Evolutionary conservation across 2,113 vertebrate genomes (phyloP), one percentile per base, ranked within the genome.

Genomic region (Megaleporinus macrocephalus): DNA sequence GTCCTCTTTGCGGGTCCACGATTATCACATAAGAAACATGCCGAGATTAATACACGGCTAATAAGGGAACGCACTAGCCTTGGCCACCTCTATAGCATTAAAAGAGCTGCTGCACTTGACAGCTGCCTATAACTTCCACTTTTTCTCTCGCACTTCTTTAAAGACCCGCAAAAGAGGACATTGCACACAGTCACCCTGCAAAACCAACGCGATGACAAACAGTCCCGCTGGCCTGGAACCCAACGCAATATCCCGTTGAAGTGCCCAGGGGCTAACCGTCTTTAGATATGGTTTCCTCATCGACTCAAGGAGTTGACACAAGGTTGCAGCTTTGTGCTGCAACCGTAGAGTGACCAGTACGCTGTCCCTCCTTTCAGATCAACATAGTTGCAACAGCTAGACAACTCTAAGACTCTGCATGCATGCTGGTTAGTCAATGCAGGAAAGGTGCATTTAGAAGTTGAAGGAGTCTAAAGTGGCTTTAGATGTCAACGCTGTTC

Each of bases 321-420:
- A 70, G 30, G 20, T n/a, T 69, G 33, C 29, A 7, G 16, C 14
- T 20, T 36, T 9, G 16, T 78, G 4, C 9, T 57, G 16, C 24
- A 41, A 69, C 14, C 15, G 33, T 11, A 5, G 16, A 41, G 12
- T 27, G 76, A 57, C 24, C 24, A 24, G 49, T 18, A 14, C 24
- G 6, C 29, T 57, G 29, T 59, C 49, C 49, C 66, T 41, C 33
- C 18, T 10, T 16, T 49, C 24, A 51, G 62, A 33, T 63, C 69
- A 61, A 47, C 78, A 79, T 51, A 79, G 71, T 68, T 69, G 69
- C 66, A 68, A 47, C 78, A 27, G 49, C 78, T 72, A 26, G 70
- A n/a, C 68, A 80, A 71, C 47, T 33, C 49, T 18, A 29, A 63
- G 41, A 72, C 44, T 5, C 44, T 61, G 41, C 15, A 5, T 72